Evolutionary conservation across 2,113 vertebrate genomes (phyloP), one percentile per base, ranked within the genome.

Genomic region (Donacobius atricapilla): DNA sequence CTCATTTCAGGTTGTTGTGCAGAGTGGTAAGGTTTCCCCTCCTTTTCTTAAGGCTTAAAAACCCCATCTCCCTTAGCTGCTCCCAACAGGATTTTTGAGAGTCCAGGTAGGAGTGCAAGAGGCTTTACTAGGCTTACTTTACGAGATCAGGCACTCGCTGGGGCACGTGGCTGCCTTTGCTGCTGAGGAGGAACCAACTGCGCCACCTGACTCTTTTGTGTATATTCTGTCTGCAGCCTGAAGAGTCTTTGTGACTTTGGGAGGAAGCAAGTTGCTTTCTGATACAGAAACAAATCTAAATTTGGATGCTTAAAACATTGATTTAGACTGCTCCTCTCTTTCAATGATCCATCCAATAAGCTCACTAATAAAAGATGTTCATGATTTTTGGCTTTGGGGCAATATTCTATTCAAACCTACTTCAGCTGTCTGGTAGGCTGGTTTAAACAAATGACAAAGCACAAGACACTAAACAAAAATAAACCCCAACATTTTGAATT

Each of bases 141-240:
- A n/a, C n/a, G 61, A n/a, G 63, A 79, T 37, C 30, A 37, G 31
- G 28, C 15, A 31, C 23, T 42, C 7, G 1, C 11, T 30, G 12
- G 30, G 30, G 42, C 18, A 30, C 0, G 0, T 42, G 50, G 37
- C 69, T 75, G 47, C 40, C 39, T 64, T 47, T 61, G 15, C 63
- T 1, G 3, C 78, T 39, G 66, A 31, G 57, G 33, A 54, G 35
- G n/a, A 9, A 31, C 18, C 33, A 87, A 6, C 24, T 9, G 6
- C 68, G 14, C 44, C 25, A 9, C 15, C 25, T 61, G 21, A 2
- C 22, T 53, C 19, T 60, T 39, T 31, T 30, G 40, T 2, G 0
- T 45, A 13, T 66, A 0, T 45, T 68, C 33, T 76, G 7, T 33
- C 37, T 77, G 60, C 42, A 75, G 24, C n/a, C 50, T 45, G 30